Evolutionary conservation across 2,797 vertebrate species (phyloP), one percentile per base, ranked within the genome.

Genomic region (Mastacembelus armatus): DNA sequence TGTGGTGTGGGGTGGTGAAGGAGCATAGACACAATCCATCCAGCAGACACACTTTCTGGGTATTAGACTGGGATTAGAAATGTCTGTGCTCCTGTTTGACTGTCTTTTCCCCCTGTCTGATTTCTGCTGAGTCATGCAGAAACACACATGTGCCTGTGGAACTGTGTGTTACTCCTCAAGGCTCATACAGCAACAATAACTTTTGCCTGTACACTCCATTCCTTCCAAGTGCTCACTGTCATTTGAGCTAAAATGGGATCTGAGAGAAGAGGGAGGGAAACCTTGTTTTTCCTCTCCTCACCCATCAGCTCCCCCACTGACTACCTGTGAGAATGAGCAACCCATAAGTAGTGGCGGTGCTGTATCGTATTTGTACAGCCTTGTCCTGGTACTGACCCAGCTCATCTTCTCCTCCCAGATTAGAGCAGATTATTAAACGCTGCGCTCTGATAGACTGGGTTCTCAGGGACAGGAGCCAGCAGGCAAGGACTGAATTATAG

Each of bases 401-500:
- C 55, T 85, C 83, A 72, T 82, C 68, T 64, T 74, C 78, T 82
- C 54, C 65, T 72, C 61, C 55, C 82, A 88, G 88, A 90, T 91
- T 91, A 90, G 56, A 75, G 66, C 81, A 80, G 85, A 91, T 90
- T 90, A 89, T 84, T 88, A 88, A 91, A 90, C 87, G 70, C 79
- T 66, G 70, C 81, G 73, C 84, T 87, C 63, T 19, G 24, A 68
- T 80, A 63, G 67, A 85, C 65, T 71, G 78, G 69, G 51, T 61
- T 80, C 47, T 62, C 68, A 9, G 71, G 59, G 65, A 29, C 54
- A 57, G 14, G 43, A 80, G 11, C 78, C 57, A 55, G 66, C 59
- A 59, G 60, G 36, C 64, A 52, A 32, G 61, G 71, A 21, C 67
- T 60, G 61, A 15, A 60, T 74, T 55, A 66, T 58, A 44, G 56